Evolutionary conservation across 2,113 vertebrate species (phyloP).

Genomic region (Danionella cerebrum): DNA sequence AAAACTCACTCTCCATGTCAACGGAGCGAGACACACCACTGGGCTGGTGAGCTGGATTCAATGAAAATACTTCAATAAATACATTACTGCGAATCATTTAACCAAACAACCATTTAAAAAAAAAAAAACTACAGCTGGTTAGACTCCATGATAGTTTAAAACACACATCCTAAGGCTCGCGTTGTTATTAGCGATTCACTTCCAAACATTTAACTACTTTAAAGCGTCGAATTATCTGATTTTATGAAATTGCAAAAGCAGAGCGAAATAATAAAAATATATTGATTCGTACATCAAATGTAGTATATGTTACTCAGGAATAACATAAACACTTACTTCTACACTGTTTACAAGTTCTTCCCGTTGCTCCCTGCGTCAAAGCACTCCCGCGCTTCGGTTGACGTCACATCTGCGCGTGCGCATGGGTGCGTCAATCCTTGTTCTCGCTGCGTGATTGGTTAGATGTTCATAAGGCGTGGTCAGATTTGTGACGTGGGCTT

Average conservation of each 20-base stretch:
- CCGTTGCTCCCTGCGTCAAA: background rate
- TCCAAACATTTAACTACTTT: no score
- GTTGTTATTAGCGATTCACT: no score
- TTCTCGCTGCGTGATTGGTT: constrained; percentile 45
- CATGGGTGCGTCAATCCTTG: accelerated
- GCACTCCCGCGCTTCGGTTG: constrained; percentile 51
- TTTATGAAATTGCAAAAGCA: background rate
- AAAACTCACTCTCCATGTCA: constrained; percentile 59
- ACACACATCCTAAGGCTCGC: no score
- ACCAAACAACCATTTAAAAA: background rate
- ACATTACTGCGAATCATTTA: background rate
- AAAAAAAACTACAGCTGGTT: background rate
- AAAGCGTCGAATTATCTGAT: no score
- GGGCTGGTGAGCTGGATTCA: background rate
- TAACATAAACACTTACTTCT: background rate
- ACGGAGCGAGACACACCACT: background rate
- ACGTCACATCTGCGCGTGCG: constrained; percentile 47
- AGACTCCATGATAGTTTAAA: background rate
- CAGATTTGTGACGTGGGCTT: no score
- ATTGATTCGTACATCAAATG: no score
- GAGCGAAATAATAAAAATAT: no score
- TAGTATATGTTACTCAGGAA: background rate
- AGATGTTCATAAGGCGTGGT: constrained; percentile 49
- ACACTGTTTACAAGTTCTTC: background rate
- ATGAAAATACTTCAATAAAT: background rate